Evolutionary conservation across 2,888 invertebrate species (phyloP).

Genomic region (Andrena marginata): DNA sequence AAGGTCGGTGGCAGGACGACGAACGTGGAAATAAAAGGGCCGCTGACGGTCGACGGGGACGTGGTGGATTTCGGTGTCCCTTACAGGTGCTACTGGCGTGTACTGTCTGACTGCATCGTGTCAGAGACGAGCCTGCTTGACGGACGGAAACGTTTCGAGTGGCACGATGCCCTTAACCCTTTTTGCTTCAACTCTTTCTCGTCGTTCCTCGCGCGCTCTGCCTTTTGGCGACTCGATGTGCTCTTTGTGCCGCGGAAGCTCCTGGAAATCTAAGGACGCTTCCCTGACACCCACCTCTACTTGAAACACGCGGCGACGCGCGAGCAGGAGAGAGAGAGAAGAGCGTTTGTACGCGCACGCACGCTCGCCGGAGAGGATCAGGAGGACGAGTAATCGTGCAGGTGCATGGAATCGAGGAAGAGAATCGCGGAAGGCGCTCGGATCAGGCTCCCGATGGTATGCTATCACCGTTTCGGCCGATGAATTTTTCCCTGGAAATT

Average conservation of each 20-base stretch:
- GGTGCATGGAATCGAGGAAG: conserved; percentile 47
- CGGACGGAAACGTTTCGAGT: conserved; percentile 49
- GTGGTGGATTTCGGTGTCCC: conserved; percentile 42
- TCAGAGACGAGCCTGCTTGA: conserved; percentile 35
- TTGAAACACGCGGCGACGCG: not conserved
- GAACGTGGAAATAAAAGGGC: conserved; percentile 54
- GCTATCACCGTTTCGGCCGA: conserved; percentile 66
- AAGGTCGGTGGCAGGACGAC: conserved; percentile 25
- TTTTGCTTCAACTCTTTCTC: not conserved
- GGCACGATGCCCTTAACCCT: conserved; percentile 1
- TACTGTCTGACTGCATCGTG: conserved; percentile 18
- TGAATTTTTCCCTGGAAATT: conserved; percentile 70
- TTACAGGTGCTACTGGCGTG: conserved; percentile 58
- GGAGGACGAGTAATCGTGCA: conserved; percentile 42
- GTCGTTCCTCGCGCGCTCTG: too few relatives aligned
- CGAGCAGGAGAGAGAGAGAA: not conserved
- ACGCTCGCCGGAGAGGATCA: not conserved
- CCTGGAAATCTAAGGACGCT: too few relatives aligned
- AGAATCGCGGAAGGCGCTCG: conserved; percentile 27
- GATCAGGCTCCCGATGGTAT: conserved; percentile 55
- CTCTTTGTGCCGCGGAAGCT: too few relatives aligned
- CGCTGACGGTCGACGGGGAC: conserved; percentile 37
- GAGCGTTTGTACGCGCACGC: not conserved
- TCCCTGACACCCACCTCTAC: not conserved
- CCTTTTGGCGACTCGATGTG: too few relatives aligned